A percentile compares a stretch with the other conserved stretches of the same genome.
Conservation (phyloP, 2,888 invertebrate genomes). For the Trachelus stipa region DNA sequence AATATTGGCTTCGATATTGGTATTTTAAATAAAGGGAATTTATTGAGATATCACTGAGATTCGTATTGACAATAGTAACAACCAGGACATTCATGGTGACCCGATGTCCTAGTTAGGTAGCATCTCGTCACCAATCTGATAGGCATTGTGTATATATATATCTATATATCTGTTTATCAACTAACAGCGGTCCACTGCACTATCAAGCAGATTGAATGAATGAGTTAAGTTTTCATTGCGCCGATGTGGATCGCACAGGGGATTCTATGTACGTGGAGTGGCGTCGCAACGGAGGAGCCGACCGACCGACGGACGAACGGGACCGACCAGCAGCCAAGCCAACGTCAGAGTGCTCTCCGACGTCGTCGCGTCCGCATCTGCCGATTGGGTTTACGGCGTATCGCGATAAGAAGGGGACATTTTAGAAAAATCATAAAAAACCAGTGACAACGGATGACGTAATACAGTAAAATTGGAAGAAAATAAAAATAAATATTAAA, state of each 20-base stretch:
- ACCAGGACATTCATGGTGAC: neutral
- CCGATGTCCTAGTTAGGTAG: neutral
- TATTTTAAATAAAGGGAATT: neutral
- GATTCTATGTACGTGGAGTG: neutral
- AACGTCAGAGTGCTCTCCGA: conserved; percentile 13
- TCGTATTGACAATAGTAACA: neutral
- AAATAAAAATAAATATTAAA: neutral
- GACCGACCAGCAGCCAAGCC: neutral
- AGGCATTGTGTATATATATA: neutral
- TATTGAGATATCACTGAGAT: neutral
- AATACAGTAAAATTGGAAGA: neutral
- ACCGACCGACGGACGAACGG: conserved; percentile 1
- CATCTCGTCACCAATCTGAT: neutral
- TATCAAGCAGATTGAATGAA: conserved; percentile 38
- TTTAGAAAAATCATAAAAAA: neutral
- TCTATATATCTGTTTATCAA: conserved; percentile 24
- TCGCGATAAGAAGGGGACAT: neutral
- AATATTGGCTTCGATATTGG: neutral
- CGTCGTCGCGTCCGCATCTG: conserved; percentile 11
- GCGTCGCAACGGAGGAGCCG: conserved; percentile 8
- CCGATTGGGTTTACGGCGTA: neutral
- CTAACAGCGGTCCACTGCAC: conserved; percentile 25
- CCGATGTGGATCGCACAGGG: conserved; percentile 1
- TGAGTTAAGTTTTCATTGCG: conserved; percentile 44
- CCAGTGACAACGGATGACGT: neutral